phyloP scores from a whole-genome alignment of 2,888 invertebrate genomes.

The Ariolimax columbianus region DNA sequence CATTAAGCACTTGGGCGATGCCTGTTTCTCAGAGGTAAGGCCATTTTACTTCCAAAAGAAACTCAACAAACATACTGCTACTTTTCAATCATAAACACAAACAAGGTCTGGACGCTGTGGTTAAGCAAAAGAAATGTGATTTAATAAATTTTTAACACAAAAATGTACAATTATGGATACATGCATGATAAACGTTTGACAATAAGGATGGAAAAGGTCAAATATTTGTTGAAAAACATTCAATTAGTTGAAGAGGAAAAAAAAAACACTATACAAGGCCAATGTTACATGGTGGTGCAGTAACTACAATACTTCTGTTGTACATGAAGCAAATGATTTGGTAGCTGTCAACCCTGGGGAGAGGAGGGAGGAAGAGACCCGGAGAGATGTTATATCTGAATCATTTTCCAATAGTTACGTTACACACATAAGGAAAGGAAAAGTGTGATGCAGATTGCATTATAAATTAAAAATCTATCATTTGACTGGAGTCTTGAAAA shows the following conservation, averaged over 20 bases:
- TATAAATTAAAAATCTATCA: no score
- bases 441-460: no score
- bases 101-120: background rate
- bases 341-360: conserved; percentile 2
- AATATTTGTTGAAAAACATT: conserved; percentile 50
- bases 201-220: conserved; percentile 58
- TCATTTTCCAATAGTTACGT: conserved; percentile 6
- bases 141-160: conserved; percentile 63
- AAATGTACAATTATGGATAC: conserved; percentile 65
- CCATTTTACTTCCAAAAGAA: no score
- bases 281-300: conserved; percentile 59
- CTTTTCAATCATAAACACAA: background rate
- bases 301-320: conserved; percentile 56
- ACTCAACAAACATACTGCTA: no score
- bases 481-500: no score
- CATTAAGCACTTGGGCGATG: no score
- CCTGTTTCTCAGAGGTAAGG: no score
- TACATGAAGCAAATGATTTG: conserved; percentile 55
- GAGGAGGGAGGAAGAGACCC: no score
- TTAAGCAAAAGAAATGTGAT: conserved; percentile 58
- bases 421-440: background rate
- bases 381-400: no score
- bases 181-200: conserved; percentile 67
- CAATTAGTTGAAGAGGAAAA: conserved; percentile 44
- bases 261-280: conserved; percentile 61